Evolutionary conservation across 2,888 invertebrate species (phyloP).

Genomic region (Coleophora deauratella): DNA sequence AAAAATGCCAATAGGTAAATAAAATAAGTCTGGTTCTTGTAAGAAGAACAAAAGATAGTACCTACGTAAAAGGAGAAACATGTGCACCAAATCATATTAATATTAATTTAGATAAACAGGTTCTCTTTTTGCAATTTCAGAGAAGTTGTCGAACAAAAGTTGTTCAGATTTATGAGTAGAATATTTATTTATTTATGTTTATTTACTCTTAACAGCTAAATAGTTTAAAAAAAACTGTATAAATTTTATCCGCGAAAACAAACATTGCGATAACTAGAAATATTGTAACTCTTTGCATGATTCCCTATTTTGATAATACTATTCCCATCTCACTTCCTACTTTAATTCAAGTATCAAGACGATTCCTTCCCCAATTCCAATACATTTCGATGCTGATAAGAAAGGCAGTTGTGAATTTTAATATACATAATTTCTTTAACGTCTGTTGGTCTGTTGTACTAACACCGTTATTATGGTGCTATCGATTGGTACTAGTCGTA

Average conservation of each 20-base stretch:
- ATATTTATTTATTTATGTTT: too few relatives aligned
- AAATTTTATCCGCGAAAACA: too few relatives aligned
- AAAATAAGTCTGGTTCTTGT: neutral
- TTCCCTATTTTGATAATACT: too few relatives aligned
- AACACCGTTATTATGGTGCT: conserved; percentile 13
- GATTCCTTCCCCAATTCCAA: conserved; percentile 22
- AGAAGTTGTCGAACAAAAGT: too few relatives aligned
- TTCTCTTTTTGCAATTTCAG: neutral
- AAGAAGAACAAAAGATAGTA: neutral
- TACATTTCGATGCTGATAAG: conserved; percentile 63
- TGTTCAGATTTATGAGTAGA: too few relatives aligned
- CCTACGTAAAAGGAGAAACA: neutral
- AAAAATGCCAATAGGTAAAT: neutral
- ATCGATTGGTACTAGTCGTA: conserved; percentile 11
- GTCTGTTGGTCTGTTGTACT: conserved; percentile 23
- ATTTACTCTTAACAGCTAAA: too few relatives aligned
- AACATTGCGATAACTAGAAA: too few relatives aligned
- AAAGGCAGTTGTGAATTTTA: conserved; percentile 65
- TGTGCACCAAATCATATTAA: neutral
- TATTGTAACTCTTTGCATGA: too few relatives aligned
- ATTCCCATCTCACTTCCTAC: too few relatives aligned
- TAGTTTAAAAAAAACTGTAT: too few relatives aligned
- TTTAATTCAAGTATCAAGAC: conserved; percentile 37
- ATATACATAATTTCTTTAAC: conserved; percentile 66
- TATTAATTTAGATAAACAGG: neutral